Evolutionary conservation across 2,113 vertebrate species (phyloP).

Genomic region (Seriola aureovittata): DNA sequence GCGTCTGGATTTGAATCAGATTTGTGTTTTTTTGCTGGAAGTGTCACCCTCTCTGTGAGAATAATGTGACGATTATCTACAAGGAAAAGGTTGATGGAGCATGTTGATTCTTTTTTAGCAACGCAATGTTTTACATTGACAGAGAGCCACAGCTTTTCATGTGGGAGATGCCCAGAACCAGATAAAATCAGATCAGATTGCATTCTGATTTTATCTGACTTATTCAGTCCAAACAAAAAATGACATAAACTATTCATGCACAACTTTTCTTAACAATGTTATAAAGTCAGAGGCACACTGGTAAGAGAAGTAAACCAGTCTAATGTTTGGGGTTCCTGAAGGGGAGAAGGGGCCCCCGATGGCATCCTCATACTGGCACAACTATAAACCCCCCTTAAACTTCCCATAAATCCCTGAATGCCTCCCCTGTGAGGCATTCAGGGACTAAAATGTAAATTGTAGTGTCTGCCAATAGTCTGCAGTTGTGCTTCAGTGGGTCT

Average conservation of each 20-base stretch:
- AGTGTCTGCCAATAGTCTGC: no score
- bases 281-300: no score
- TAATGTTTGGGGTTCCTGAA: no score
- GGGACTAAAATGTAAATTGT: no score
- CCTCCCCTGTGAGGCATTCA: no score
- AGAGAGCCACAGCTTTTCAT: background rate
- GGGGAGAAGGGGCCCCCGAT: no score
- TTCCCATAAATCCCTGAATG: no score
- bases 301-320: no score
- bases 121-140: background rate
- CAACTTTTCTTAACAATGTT: no score
- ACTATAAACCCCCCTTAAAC: no score
- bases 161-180: background rate
- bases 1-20: background rate
- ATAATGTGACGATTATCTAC: background rate
- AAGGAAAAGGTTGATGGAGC: conserved; percentile 6
- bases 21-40: background rate
- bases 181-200: background rate
- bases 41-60: background rate
- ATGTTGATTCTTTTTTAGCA: background rate
- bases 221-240: background rate
- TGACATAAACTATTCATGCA: background rate
- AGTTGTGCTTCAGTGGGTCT: no score
- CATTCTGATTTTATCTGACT: background rate
- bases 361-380: no score